Evolutionary conservation across 2,888 invertebrate genomes (phyloP).

Genomic region (Polydesmus complanatus): DNA sequence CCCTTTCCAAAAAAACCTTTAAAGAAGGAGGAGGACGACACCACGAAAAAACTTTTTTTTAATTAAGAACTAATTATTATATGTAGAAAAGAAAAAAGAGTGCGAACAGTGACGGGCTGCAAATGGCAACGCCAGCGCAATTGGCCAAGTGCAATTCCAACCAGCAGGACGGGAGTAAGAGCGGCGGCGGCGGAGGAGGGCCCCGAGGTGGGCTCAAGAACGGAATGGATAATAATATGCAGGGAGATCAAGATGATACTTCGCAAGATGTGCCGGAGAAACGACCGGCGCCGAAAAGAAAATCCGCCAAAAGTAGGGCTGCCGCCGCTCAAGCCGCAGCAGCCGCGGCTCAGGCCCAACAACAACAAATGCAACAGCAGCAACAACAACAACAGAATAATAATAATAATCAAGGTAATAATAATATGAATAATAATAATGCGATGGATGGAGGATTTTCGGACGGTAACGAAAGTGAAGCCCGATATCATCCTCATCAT

Average conservation of each 20-base stretch:
- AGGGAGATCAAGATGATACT: conserved; percentile 20
- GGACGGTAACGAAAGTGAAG: background rate
- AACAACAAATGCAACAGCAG: conserved; percentile 22
- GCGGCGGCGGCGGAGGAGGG: background rate
- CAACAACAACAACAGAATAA: background rate
- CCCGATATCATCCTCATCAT: background rate
- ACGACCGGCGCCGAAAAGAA: conserved; percentile 15
- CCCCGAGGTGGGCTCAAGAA: conserved; percentile 18
- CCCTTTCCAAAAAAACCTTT: no score
- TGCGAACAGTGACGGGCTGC: background rate
- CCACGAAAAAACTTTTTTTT: no score
- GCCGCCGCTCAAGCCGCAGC: conserved; percentile 17
- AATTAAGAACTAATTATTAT: background rate
- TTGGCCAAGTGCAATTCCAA: background rate
- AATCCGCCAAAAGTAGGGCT: conserved; percentile 5
- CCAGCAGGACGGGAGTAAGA: background rate
- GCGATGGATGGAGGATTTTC: background rate
- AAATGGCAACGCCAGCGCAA: background rate
- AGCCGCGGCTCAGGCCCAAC: conserved; percentile 32
- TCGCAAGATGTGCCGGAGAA: conserved; percentile 19
- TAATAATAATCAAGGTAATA: background rate
- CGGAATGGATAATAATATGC: conserved; percentile 18
- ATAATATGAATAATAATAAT: background rate
- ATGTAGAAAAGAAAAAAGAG: background rate
- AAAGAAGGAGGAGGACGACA: background rate